Evolutionary conservation across 30 jellyfish, hydroid and myxozoan species (phyloP).

Genomic region (Phacellophora camtschatica): DNA sequence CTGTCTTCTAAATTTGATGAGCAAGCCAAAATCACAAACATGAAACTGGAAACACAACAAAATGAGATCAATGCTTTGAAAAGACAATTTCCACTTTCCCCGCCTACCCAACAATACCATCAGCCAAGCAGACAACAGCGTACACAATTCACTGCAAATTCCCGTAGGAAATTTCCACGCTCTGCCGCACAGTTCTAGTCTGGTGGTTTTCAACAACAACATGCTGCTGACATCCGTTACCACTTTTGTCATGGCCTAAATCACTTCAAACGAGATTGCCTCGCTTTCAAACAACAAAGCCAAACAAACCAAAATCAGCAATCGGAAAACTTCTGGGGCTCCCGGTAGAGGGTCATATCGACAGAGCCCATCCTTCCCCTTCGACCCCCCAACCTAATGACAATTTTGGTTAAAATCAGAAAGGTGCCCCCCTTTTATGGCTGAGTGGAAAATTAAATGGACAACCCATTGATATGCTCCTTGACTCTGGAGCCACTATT

Average conservation of each 20-base stretch:
- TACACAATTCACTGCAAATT: no score
- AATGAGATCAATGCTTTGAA: constrained; percentile 1
- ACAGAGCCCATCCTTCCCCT: neutral
- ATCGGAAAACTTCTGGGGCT: constrained; percentile 32
- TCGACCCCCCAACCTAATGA: neutral
- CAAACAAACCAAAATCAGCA: neutral
- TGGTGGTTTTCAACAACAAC: neutral
- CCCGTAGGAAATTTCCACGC: no score
- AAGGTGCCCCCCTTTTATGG: no score
- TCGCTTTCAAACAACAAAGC: constrained; percentile 1
- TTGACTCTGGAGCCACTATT: constrained; percentile 49
- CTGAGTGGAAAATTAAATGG: neutral
- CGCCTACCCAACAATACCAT: neutral
- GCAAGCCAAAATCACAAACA: constrained; percentile 6
- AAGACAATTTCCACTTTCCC: no score
- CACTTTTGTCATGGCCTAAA: neutral
- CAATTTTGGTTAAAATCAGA: no score
- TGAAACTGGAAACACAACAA: constrained; percentile 12
- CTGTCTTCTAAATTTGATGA: constrained; percentile 21
- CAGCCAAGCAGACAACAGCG: no score
- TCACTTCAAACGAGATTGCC: neutral
- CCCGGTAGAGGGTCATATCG: constrained; percentile 42
- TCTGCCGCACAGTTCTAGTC: no score
- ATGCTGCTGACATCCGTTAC: neutral
- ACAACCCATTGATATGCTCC: constrained; percentile 4